A percentile compares a stretch with the other conserved stretches of the same genome.
Evolutionary conservation across 2,888 invertebrate species (phyloP).

Genomic region (Tridacna gigas): DNA sequence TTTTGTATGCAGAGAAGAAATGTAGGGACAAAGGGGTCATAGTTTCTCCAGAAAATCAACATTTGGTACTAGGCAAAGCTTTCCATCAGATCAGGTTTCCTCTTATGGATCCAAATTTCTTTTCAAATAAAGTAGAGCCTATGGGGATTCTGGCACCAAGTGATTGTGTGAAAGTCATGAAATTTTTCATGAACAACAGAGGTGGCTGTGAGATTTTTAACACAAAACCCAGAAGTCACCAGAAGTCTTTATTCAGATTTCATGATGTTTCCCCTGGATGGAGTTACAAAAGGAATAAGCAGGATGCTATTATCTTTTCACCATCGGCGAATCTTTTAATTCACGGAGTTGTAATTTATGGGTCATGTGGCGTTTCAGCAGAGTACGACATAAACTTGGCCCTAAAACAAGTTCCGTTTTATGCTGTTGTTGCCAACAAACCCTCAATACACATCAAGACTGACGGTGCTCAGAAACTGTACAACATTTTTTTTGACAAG

Average conservation of each 20-base stretch:
- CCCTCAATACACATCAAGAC: conserved; percentile 29
- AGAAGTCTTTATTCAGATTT: conserved; percentile 46
- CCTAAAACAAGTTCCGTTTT: conserved; percentile 33
- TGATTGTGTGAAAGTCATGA: conserved; percentile 80
- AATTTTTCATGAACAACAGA: conserved; percentile 46
- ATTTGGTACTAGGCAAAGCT: conserved; percentile 47
- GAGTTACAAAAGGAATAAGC: conserved; percentile 54
- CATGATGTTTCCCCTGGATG: conserved; percentile 36
- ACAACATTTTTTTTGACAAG: conserved; percentile 50
- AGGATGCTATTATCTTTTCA: conserved; percentile 45
- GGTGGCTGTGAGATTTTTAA: conserved; percentile 26
- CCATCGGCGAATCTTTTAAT: conserved; percentile 46
- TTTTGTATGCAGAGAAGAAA: conserved; percentile 62
- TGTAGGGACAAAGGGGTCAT: conserved; percentile 45
- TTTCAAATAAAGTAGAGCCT: conserved; percentile 57
- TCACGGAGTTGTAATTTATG: conserved; percentile 48
- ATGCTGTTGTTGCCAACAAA: conserved; percentile 23
- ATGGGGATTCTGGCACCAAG: conserved; percentile 49
- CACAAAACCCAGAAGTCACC: conserved; percentile 36
- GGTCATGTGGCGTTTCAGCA: conserved; percentile 37
- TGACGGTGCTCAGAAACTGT: conserved; percentile 49
- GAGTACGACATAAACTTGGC: conserved; percentile 33
- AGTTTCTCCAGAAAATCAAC: conserved; percentile 55
- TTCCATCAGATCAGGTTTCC: conserved; percentile 66
- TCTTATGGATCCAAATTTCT: conserved; percentile 55